Evolutionary conservation across 2,113 vertebrate species (phyloP), one percentile per base, ranked within the genome.

Genomic region (Vombatus ursinus): DNA sequence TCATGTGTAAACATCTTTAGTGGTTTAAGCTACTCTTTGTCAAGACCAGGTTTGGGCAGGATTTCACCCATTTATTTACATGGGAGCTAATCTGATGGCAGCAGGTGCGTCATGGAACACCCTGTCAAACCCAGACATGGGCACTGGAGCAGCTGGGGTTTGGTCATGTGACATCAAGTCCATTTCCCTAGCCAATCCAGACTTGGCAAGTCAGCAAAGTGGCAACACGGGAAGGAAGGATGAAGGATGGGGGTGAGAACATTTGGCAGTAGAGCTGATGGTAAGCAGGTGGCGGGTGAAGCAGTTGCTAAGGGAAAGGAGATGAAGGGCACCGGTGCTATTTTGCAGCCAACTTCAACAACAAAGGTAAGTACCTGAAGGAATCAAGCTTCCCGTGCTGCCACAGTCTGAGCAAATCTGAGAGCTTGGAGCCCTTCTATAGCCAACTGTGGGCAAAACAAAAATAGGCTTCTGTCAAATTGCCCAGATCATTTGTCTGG

Each of bases 21-120:
- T 11, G 1, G 52, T 50, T 95, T 8, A 93, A 93, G 47, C 90
- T 77, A 93, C 50, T 91, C 61, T 95, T 95, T 90, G 90, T 97
- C 93, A 92, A 97, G 95, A 47, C 7, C 90, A 96, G 90, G 94
- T 98, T 96, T 51, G 4, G 5, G 25, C 95, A 77, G 53, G 97
- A 93, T 47, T 10, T 84, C 91, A 93, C 50, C n/a, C 53, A 50
- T 90, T 97, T 97, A 90, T 94, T 97, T 96, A 93, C 52, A 90
- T 0, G 89, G 89, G 92, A 97, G 57, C n/a, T 9, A 4, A 92
- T 1, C 8, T 96, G 95, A 68, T 49, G 68, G 12, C 84, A 95
- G 95, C 52, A 50, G 93, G 90, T 94, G 84, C 94, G 92, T 97
- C 95, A 97, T 28, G 61, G 50, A 98, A 94, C 68, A 84, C 68